Evolutionary conservation across 2,113 vertebrate species (phyloP), one percentile per base, ranked within the genome.

Genomic region (Regulus satrapa): DNA sequence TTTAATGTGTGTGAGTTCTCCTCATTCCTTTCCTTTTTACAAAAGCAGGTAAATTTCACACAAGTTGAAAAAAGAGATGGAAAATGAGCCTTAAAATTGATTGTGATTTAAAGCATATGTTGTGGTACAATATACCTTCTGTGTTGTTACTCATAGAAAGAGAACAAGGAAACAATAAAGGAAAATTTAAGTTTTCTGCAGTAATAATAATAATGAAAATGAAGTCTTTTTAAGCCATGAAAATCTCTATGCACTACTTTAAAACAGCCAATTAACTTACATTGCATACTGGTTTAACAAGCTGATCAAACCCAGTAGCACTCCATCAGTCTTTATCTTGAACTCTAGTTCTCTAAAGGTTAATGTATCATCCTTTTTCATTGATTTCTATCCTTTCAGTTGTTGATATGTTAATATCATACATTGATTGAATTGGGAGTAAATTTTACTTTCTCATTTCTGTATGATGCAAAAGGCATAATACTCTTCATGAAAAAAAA

Each of bases 241-340:
- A 94, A 90, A 86, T 88, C 68, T 95, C 85, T 89, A 62, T 89
- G 52, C 14, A 10, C 18, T 61, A 14, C 89, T 95, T 95, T 73
- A 74, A 95, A 97, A 94, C 71, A 96, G 51, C 20, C 88, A 97
- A 97, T 97, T 97, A 97, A 91, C 90, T 98, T 95, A 89, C 55
- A 83, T 55, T 96, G 40, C 56, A 67, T 64, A 85, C 78, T 93
- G 92, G 41, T 45, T 96, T 97, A 96, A 90, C 66, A 67, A 96
- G 88, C 52, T 95, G 85, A 95, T 97, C 89, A 97, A 96, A 95
- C 66, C 63, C 46, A 84, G 86, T 79, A 93, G 67, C 86, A 79
- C 29, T 95, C 66, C 73, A 95, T 95, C 85, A 94, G 49, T 96
- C 94, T 84, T 96, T 92, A 95, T 85, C 74, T 94, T 75, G 87